A percentile compares a stretch with the other conserved stretches of the same genome.
phyloP scores from a whole-genome alignment of 1,140 invertebrate species.

The Pseudomyrmex sp. region DNA sequence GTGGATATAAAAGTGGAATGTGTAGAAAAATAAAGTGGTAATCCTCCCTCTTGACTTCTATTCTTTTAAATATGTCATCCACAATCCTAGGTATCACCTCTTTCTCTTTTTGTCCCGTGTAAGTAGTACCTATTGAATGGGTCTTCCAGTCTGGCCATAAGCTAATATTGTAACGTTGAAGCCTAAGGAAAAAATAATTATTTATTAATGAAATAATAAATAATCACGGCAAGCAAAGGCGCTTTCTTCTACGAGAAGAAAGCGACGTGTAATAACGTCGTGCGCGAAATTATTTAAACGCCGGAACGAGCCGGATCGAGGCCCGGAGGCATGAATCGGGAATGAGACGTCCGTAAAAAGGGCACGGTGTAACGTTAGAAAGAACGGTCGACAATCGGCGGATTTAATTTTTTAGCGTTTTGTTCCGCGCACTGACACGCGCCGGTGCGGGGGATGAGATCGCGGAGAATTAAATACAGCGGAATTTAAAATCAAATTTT shows the following conservation, averaged over 20 bases:
- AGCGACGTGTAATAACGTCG: conserved; percentile 35
- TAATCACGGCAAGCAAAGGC: background rate
- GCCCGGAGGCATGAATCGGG: conserved; percentile 17
- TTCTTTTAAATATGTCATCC: no score
- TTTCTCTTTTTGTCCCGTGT: conserved; percentile 87
- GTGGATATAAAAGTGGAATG: no score
- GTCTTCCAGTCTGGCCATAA: conserved; percentile 98
- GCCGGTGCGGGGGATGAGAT: background rate
- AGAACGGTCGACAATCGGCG: conserved; percentile 22
- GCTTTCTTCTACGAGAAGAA: conserved; percentile 15
- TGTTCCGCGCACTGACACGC: background rate
- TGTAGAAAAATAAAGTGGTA: no score
- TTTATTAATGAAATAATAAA: no score
- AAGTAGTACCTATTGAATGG: conserved; percentile 95
- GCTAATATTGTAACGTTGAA: conserved; percentile 97
- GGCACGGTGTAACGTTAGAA: background rate
- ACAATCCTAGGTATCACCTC: conserved; percentile 92
- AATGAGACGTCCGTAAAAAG: conserved; percentile 32
- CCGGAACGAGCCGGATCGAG: background rate
- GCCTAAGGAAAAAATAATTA: conserved; percentile 84
- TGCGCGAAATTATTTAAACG: conserved; percentile 44
- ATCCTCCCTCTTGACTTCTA: no score
- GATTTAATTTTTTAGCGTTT: conserved; percentile 36
- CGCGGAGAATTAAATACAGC: background rate
- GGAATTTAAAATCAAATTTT: background rate